phyloP scores from a whole-genome alignment of 2,797 vertebrate genomes.

The Garrulus glandarius region DNA sequence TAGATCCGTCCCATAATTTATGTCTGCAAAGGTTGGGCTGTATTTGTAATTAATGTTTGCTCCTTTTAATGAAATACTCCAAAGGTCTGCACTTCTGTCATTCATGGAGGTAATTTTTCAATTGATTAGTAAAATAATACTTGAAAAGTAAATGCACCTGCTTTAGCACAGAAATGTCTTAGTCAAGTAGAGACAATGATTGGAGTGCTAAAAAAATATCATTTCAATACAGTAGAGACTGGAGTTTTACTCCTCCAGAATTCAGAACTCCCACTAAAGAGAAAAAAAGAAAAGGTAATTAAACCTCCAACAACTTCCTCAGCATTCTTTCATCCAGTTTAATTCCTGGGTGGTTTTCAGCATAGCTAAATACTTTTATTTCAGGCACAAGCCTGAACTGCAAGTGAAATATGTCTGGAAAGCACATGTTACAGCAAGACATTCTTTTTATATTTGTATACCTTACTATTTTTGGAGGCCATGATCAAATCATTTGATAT shows the following conservation, averaged over 20 bases:
- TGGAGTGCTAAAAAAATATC: constrained; percentile 77
- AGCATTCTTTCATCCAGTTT: constrained; percentile 53
- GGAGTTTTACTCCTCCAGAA: constrained; percentile 69
- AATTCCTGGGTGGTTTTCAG: constrained; percentile 69
- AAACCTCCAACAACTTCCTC: constrained; percentile 49
- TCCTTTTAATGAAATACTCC: constrained; percentile 84
- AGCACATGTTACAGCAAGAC: neutral
- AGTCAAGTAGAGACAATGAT: constrained; percentile 87
- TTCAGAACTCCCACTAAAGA: constrained; percentile 66
- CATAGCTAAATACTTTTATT: constrained; percentile 43
- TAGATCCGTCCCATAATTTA: constrained; percentile 91
- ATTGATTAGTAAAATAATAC: constrained; percentile 95
- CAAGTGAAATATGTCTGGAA: neutral
- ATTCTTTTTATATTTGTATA: neutral
- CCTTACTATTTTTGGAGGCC: neutral
- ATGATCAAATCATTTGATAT: neutral
- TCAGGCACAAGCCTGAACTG: neutral
- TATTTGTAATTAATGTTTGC: constrained; percentile 86
- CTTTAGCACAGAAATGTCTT: constrained; percentile 83
- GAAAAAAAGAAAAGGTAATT: constrained; percentile 71
- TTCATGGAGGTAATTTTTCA: constrained; percentile 92
- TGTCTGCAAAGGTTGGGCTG: constrained; percentile 81
- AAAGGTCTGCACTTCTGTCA: constrained; percentile 87
- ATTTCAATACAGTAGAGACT: constrained; percentile 74
- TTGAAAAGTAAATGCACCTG: constrained; percentile 94